These are phyloP conservation scores for Invenusta paracnida DNA, from an alignment of 2,888 invertebrate species.

Conservation along the genomic window DNA sequence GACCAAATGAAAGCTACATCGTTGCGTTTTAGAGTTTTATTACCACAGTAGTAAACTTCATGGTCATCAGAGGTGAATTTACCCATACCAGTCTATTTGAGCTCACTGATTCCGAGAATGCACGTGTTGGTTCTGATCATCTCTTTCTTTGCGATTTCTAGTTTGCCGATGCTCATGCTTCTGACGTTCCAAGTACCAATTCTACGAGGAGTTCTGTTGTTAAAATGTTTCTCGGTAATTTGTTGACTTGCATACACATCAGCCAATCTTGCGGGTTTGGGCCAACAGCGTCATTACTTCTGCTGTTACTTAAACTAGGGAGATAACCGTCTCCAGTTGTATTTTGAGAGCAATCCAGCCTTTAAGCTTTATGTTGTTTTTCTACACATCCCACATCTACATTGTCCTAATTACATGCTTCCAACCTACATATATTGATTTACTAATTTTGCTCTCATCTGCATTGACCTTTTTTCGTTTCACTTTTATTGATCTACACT, in stretches of 20 bases:
- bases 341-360: no score
- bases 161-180: conserved; percentile 6
- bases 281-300: background rate
- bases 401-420: background rate
- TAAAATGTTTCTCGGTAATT: background rate
- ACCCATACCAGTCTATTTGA: conserved; percentile 12
- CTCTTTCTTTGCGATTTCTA: conserved; percentile 6
- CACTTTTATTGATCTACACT: no score
- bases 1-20: conserved; percentile 20
- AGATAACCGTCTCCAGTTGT: no score
- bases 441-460: no score
- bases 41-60: background rate
- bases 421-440: no score
- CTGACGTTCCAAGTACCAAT: conserved; percentile 6
- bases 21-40: background rate
- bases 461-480: no score
- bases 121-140: conserved; percentile 1
- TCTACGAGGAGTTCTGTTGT: background rate
- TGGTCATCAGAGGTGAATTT: conserved; percentile 9
- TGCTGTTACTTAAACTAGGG: no score
- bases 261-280: background rate
- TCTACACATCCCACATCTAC: background rate
- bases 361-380: no score
- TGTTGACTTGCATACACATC: background rate
- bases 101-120: background rate